Percentiles rank a stretch among this genome's conserved stretches.
phyloP scores from a whole-genome alignment of 2,113 vertebrate genomes.

The Eolophus roseicapilla region DNA sequence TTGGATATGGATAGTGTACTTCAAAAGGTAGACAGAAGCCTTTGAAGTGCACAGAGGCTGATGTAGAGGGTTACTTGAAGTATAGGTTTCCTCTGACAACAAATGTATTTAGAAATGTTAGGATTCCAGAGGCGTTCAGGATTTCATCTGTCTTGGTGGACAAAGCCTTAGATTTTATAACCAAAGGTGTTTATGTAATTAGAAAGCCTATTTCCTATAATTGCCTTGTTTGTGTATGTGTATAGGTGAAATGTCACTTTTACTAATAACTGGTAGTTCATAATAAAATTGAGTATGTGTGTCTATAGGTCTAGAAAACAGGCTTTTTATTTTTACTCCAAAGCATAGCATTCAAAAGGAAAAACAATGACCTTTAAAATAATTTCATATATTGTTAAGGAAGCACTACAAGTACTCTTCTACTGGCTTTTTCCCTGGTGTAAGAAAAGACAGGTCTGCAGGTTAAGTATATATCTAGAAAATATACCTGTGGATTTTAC shows the following conservation, averaged over 20 bases:
- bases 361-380: background rate
- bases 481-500: background rate
- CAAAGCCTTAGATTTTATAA: background rate
- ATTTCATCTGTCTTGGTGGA: background rate
- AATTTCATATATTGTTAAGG: background rate
- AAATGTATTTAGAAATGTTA: background rate
- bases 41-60: slow-evolving; percentile 31
- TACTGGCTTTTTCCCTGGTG: background rate
- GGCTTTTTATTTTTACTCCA: background rate
- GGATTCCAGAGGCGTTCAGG: background rate
- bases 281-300: background rate
- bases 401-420: background rate
- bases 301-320: background rate
- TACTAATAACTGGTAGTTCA: background rate
- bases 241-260: background rate
- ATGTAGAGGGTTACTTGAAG: background rate
- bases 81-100: background rate
- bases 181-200: background rate
- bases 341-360: background rate
- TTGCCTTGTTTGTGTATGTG: background rate
- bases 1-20: slow-evolving; percentile 21
- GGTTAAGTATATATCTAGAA: background rate
- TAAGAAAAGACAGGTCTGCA: background rate
- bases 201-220: background rate
- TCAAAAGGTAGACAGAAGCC: slow-evolving; percentile 52